Conservation (phyloP, 2,888 invertebrate genomes). For the Serrognathus titanus region DNA sequence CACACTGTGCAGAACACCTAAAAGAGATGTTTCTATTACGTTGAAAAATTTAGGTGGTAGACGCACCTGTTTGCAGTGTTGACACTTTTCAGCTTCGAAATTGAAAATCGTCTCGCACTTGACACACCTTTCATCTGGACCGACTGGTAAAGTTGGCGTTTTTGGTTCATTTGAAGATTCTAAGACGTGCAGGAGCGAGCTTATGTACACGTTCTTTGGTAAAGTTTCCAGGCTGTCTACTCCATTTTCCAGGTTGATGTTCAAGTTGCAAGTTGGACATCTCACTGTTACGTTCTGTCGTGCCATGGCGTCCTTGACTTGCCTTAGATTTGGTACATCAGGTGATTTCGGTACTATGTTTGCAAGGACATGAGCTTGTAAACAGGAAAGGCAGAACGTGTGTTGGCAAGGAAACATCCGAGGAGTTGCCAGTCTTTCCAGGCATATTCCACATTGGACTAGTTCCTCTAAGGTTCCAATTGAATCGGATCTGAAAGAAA, state of each 20-base stretch:
- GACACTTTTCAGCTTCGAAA: constrained; percentile 46
- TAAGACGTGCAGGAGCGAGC: constrained; percentile 53
- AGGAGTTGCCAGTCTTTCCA: constrained; percentile 55
- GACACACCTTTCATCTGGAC: constrained; percentile 35
- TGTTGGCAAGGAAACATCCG: constrained; percentile 67
- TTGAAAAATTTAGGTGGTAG: not conserved
- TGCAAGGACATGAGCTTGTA: constrained; percentile 41
- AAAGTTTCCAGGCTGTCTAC: constrained; percentile 54
- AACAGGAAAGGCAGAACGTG: constrained; percentile 61
- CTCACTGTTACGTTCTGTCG: not conserved
- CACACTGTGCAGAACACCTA: constrained; percentile 61
- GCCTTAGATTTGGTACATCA: too few species aligned
- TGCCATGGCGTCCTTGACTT: not conserved
- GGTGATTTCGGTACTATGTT: too few species aligned
- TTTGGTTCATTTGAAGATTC: constrained; percentile 31
- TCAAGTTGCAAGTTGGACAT: constrained; percentile 60
- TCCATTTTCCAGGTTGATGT: constrained; percentile 50
- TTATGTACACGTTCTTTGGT: constrained; percentile 68
- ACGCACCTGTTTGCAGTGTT: constrained; percentile 61
- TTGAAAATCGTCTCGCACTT: constrained; percentile 44
- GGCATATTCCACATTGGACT: constrained; percentile 60
- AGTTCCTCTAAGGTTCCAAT: constrained; percentile 56
- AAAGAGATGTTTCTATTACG: constrained; percentile 20
- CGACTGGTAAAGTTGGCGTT: not conserved
- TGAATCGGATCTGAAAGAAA: constrained; percentile 33